Percentiles rank a stretch among this genome's conserved stretches.
These are phyloP conservation scores for Irena cyanogastra DNA, from an alignment of 2,113 vertebrate genomes.

Conservation along the genomic window DNA sequence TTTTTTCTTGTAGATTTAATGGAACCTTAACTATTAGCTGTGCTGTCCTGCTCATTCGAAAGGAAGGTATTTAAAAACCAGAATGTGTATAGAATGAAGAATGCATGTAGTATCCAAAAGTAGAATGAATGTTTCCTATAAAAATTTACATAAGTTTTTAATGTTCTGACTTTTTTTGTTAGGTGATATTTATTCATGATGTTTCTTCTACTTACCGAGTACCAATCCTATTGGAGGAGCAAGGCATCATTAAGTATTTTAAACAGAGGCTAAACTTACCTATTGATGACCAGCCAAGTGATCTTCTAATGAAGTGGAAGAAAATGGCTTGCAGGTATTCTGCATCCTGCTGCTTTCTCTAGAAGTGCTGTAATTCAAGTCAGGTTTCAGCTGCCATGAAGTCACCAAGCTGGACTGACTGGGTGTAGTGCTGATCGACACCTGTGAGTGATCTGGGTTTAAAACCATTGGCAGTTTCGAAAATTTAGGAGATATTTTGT, in stretches of 20 bases:
- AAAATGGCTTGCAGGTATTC: conserved; percentile 80
- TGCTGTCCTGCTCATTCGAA: background rate
- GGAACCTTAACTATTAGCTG: background rate
- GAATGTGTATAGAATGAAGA: background rate
- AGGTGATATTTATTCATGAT: conserved; percentile 82
- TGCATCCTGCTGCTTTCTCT: background rate
- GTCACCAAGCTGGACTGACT: background rate
- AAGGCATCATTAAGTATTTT: conserved; percentile 76
- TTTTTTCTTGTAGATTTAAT: background rate
- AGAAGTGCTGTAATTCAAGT: background rate
- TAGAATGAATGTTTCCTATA: background rate
- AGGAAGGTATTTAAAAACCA: background rate
- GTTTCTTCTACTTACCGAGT: conserved; percentile 79
- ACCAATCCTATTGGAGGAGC: conserved; percentile 77
- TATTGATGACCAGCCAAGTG: conserved; percentile 68
- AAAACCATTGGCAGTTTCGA: background rate
- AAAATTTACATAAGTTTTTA: background rate
- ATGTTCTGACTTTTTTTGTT: background rate
- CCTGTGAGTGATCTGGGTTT: background rate
- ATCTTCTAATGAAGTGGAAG: conserved; percentile 76
- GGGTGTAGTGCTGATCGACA: background rate
- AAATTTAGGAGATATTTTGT: background rate
- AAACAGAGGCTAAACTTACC: conserved; percentile 76
- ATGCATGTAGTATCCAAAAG: background rate
- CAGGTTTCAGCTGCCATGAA: background rate